Evolutionary conservation across 2,888 invertebrate species (phyloP), one percentile per base, ranked within the genome.

Genomic region (Protonemura montana): DNA sequence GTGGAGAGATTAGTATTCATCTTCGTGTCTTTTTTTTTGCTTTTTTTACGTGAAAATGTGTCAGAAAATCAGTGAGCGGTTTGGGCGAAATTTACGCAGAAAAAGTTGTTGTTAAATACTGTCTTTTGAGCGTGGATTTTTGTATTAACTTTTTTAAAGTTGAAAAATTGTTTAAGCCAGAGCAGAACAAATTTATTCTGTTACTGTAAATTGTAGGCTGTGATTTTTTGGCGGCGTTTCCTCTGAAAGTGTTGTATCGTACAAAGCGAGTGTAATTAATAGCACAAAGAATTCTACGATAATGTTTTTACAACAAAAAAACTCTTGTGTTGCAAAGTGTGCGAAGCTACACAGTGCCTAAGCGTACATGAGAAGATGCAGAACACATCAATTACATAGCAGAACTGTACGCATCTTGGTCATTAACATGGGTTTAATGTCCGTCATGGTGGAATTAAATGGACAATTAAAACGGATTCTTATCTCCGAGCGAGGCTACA

Each of bases 381-480:
- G 28, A 78, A 78, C 26, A 13, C 78, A 78, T 78, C 78, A 78
- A 27, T 78, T 78, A 78, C 78, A 7, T 13, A 7, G 78, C 21
- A 41, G 26, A 35, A 41, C 35, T 82, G 82, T 82, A 82, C 30
- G 82, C 41, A 82, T 41, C 35, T 82, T 42, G n/a, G 82, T 42
- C 82, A 41, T 82, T 82, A 41, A 26, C 82, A 21, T 30, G 82
- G n/a, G 26, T 41, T 82, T 82, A 82, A 41, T 41, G 82, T 35
- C 35, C 42, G 78, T 41, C 35, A 41, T n/a, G 82, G 41, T 30
- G 82, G 42, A 41, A 82, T 82, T 41, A 82, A 82, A 41, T 30
- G 35, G 41, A 82, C 82, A 82, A 82, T 82, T 82, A 82, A 82
- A 41, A 82, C 41, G 82, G 82, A 82, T 82, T 41, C 41, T 82